Base-by-base conservation (phyloP, 2,888 invertebrate species). In the Cynaeus angustus region DNA sequence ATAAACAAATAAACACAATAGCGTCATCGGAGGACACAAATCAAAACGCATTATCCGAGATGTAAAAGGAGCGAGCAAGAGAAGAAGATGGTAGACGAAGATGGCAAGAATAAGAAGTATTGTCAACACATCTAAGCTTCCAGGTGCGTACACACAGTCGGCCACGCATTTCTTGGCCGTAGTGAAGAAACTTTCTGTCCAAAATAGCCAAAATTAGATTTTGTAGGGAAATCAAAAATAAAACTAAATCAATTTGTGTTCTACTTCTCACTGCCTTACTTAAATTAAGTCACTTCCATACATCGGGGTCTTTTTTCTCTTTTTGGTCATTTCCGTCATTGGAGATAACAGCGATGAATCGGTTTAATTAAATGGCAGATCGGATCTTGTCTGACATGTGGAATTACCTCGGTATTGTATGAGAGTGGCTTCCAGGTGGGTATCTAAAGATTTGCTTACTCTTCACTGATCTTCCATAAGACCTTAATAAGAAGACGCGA, bases 101-200 rank as follows among this genome's bases (percentile, higher is more conserved):
- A 72, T 37, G 67, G 56, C 45, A 58, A 30, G 69, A 75, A 73
- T 74, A 78, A 79, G 78, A 77, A 76, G 78, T 77, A 80, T 78
- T 82, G 79, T 81, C 79, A 81, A 79, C 80, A 81, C 81, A 78
- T 65, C 66, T 33, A 65, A 69, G 71, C 69, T 77, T 79, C 82
- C 81, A 82, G 81, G 82, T 82, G 82, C 78, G 78, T 77, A 74
- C 73, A 76, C 74, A 76, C 76, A 79, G 79, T 78, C 74, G 78
- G 74, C 76, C 77, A 75, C 73, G 74, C 55, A 77, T 73, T 73
- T 74, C 70, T 52, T 75, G 73, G 64, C 33, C 30, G 1, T 16
- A 56, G n/a, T 3, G n/a, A 8, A 52, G 7, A 6, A 21, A 21
- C 21, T 21, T 21, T 21, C 1, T 21, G 21, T 3, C 21, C 21